phyloP scores from a whole-genome alignment of 2,113 vertebrate genomes.

The Gnathonemus longibarbis region DNA sequence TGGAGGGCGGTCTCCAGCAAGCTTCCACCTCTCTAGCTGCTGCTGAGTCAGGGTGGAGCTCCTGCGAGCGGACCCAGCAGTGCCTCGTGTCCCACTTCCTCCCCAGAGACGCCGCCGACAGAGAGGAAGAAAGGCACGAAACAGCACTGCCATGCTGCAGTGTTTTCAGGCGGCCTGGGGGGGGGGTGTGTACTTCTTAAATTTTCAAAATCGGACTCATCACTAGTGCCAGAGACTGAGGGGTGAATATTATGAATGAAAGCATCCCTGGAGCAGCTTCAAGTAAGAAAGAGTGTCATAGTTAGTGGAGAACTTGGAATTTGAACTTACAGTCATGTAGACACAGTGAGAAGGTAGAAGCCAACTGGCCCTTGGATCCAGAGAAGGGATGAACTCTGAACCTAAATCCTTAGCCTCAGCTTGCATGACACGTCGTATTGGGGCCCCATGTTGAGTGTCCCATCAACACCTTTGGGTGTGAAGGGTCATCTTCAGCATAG shows the following conservation, averaged over 20 bases:
- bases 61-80: neutral
- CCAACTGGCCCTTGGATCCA: neutral
- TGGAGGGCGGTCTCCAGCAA: neutral
- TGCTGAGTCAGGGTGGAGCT: constrained; percentile 15
- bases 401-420: neutral
- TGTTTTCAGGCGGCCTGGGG: neutral
- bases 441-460: neutral
- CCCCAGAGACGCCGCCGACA: neutral
- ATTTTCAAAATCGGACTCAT: neutral
- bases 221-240: neutral
- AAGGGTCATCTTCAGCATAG: neutral
- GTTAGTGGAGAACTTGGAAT: neutral
- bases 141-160: neutral
- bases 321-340: neutral
- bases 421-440: neutral
- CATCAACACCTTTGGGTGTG: neutral
- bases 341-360: neutral
- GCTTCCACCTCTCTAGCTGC: neutral
- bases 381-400: neutral
- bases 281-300: neutral
- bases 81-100: neutral
- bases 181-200: neutral
- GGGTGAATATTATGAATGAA: neutral
- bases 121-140: neutral
- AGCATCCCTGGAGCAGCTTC: neutral